Conservation (phyloP, 2,113 vertebrate species). For the Mus spicilegus region DNA sequence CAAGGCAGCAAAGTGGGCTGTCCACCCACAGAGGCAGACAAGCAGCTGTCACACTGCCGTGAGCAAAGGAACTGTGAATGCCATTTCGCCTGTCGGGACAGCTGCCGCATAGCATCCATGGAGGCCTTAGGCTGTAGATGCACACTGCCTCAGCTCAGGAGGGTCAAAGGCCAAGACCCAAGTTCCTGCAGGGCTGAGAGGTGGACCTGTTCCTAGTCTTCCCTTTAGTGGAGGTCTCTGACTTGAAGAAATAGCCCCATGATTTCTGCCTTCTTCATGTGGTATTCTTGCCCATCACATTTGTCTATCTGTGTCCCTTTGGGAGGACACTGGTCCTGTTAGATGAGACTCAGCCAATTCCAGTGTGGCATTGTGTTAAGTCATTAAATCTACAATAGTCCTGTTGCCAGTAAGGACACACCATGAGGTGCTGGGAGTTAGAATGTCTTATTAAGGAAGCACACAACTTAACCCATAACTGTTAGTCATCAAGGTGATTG, state of each 20-base stretch:
- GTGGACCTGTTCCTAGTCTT: too few relatives aligned
- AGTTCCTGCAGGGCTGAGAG: fast-evolving
- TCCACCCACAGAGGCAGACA: neutral
- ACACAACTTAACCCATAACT: neutral
- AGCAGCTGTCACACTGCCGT: neutral
- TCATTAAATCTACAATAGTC: neutral
- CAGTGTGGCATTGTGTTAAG: neutral
- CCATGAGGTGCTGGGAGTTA: neutral
- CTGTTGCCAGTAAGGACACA: neutral
- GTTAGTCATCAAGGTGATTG: neutral
- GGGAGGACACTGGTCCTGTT: neutral
- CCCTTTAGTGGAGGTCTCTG: neutral
- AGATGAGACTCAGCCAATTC: neutral
- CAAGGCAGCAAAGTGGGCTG: neutral
- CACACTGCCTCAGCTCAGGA: fast-evolving
- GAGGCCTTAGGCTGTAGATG: too few relatives aligned
- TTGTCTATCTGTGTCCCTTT: neutral
- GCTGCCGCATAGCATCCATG: fast-evolving
- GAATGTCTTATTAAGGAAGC: neutral
- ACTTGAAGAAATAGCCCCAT: fast-evolving
- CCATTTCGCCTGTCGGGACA: neutral
- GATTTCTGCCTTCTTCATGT: fast-evolving
- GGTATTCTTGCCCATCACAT: fast-evolving
- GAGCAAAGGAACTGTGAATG: neutral
- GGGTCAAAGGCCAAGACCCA: neutral